Percentiles rank a stretch among this genome's conserved stretches.
phyloP scores from a whole-genome alignment of 2,888 invertebrate species.

The Dione juno region DNA sequence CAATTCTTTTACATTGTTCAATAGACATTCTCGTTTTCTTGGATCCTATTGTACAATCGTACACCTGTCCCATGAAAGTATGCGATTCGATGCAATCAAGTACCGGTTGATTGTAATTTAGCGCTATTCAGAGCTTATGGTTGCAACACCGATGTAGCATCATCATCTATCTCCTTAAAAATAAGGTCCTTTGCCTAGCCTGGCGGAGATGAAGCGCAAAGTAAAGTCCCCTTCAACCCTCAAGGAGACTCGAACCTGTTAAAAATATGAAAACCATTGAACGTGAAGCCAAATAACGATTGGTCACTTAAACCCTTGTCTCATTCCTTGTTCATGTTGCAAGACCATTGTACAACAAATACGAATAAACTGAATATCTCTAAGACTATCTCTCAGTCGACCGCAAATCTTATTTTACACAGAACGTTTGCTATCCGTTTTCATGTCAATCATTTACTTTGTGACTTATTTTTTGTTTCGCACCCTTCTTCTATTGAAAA shows the following conservation, averaged over 20 bases:
- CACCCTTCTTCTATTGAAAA: background rate
- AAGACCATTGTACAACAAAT: slow-evolving; percentile 35
- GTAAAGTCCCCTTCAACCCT: background rate
- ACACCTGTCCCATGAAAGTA: no score
- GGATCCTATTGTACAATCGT: no score
- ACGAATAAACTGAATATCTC: slow-evolving; percentile 37
- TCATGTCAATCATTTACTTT: slow-evolving; percentile 2
- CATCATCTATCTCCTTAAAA: no score
- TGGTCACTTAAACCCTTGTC: slow-evolving; percentile 37
- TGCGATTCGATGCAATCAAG: no score
- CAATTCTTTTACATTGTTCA: no score
- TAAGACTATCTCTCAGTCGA: slow-evolving; percentile 2
- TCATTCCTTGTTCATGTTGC: slow-evolving; percentile 35
- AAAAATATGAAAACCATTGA: background rate
- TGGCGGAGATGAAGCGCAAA: no score
- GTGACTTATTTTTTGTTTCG: background rate
- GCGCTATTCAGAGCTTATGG: no score
- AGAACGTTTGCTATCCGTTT: slow-evolving; percentile 4
- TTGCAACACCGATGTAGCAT: no score
- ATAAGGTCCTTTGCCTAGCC: no score
- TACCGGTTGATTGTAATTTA: no score
- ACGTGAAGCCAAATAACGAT: slow-evolving; percentile 26
- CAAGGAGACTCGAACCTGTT: background rate
- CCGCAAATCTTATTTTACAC: slow-evolving; percentile 13
- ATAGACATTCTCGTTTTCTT: no score